These are phyloP conservation scores for Silvanus unidentatus DNA, from an alignment of 2,888 invertebrate species.

Conservation along the genomic window DNA sequence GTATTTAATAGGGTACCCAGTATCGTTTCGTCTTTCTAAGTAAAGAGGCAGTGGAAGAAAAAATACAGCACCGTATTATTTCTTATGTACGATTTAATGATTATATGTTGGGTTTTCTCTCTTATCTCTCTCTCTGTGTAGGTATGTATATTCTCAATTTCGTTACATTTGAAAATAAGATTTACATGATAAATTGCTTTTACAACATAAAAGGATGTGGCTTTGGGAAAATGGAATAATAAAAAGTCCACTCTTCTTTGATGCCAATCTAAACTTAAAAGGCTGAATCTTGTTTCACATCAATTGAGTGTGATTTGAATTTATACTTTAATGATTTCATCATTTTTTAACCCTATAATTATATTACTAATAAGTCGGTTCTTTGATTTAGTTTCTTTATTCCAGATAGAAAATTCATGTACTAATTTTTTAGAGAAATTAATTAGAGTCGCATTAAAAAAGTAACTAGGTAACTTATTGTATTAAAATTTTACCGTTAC, in stretches of 20 bases:
- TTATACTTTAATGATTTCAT: background rate
- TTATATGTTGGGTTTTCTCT: background rate
- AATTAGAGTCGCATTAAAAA: too few species aligned
- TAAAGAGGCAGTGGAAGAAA: too few species aligned
- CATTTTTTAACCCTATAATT: background rate
- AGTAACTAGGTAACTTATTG: too few species aligned
- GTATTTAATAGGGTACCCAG: too few species aligned
- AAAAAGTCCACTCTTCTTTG: conserved; percentile 6
- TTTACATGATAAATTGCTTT: conserved; percentile 10
- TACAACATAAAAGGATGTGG: conserved; percentile 5
- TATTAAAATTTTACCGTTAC: too few species aligned
- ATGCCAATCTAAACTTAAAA: conserved; percentile 4
- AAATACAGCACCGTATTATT: too few species aligned
- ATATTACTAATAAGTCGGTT: too few species aligned
- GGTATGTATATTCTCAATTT: conserved; percentile 2
- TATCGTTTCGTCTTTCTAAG: too few species aligned
- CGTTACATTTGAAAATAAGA: conserved; percentile 8
- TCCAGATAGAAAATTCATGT: too few species aligned
- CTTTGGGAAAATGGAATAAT: conserved; percentile 2
- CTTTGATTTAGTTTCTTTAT: too few species aligned
- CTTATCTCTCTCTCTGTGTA: too few species aligned
- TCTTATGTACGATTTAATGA: background rate
- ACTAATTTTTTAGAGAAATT: too few species aligned
- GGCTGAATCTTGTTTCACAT: conserved; percentile 3
- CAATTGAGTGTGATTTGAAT: background rate